Base-by-base conservation (phyloP, 2,797 vertebrate genomes). In the Myotis findleyi region DNA sequence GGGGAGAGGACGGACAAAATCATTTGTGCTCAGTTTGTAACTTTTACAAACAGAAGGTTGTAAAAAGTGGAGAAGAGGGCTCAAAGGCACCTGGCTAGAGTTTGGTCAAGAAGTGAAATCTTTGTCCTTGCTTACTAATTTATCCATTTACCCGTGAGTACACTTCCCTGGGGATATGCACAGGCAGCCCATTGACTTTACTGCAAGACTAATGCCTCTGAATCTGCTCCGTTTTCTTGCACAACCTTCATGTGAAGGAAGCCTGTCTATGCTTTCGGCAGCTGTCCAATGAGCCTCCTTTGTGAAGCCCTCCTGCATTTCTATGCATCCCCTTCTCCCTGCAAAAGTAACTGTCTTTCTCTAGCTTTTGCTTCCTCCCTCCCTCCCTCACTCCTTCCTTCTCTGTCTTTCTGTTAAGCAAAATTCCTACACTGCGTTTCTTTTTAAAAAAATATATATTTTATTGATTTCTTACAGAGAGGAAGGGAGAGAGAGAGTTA, bases 301-400 rank as follows among this genome's bases (percentile, higher is more conserved):
- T 33, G 55, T 69, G 30, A 89, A 18, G 33, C 49, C 14, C 38
- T 59, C 23, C 53, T 59, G 30, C 6, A 7, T 57, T 86, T 68
- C 33, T 44, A 6, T 44, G 7, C n/a, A 36, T 30, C 6, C 25
- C 21, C 23, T 89, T 6, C 27, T 86, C 20, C 77, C 21, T n/a
- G 47, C 71, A 38, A n/a, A 90, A 25, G 44, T 44, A 38, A 27
- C 27, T 16, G 0, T 47, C 2, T 33, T 10, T 55, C 51, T 44
- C 38, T 11, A 38, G 79, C 10, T 25, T 41, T 81, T 49, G 55
- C 18, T 44, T 10, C 1, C 23, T 2, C 27, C 41, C 9, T 2
- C 27, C 41, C 9, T 14, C 16, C 25, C 8, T 64, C 3, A 9
- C 2, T 30, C 7, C 5, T 23, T 49, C 14, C 2, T 0, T 1